Conservation (phyloP, 2,888 invertebrate genomes). For the Lamproptera curius region DNA sequence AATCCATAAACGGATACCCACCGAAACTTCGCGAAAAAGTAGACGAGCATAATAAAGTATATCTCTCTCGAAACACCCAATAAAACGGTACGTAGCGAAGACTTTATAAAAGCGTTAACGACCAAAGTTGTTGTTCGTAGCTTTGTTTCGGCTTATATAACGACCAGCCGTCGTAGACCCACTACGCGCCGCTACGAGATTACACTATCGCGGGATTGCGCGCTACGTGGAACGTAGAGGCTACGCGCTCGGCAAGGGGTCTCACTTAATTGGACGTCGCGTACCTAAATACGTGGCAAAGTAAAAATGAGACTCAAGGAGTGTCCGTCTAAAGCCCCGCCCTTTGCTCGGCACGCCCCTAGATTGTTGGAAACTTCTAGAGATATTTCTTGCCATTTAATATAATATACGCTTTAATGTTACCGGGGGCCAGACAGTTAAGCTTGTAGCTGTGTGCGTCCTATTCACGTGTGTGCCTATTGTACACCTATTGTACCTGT, state of each 20-base stretch:
- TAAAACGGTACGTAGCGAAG: slow-evolving; percentile 74
- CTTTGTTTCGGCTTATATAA: slow-evolving; percentile 73
- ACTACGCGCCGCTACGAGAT: slow-evolving; percentile 25
- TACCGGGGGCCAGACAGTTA: slow-evolving; percentile 29
- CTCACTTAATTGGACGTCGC: slow-evolving; percentile 50
- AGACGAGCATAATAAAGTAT: slow-evolving; percentile 72
- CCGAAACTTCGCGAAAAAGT: slow-evolving; percentile 37
- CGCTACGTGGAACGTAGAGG: slow-evolving; percentile 28
- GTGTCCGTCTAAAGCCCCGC: slow-evolving; percentile 69
- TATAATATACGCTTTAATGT: slow-evolving; percentile 45
- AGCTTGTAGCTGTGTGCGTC: slow-evolving; percentile 11
- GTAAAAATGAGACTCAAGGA: slow-evolving; percentile 76
- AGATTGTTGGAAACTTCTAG: slow-evolving; percentile 50
- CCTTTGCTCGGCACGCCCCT: slow-evolving; percentile 63
- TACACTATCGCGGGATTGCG: too few relatives aligned
- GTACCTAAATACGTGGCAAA: slow-evolving; percentile 66
- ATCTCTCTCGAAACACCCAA: slow-evolving; percentile 76
- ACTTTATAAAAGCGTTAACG: slow-evolving; percentile 78
- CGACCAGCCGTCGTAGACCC: slow-evolving; percentile 43
- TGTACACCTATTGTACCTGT: slow-evolving; percentile 9
- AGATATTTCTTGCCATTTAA: slow-evolving; percentile 62
- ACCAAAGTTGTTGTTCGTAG: slow-evolving; percentile 70
- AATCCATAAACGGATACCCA: not conserved
- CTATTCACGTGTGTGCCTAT: slow-evolving; percentile 8
- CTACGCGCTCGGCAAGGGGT: slow-evolving; percentile 41